Percentiles rank a stretch among this genome's conserved stretches.
Evolutionary conservation across 2,113 vertebrate genomes (phyloP).

Genomic region (Parus major): DNA sequence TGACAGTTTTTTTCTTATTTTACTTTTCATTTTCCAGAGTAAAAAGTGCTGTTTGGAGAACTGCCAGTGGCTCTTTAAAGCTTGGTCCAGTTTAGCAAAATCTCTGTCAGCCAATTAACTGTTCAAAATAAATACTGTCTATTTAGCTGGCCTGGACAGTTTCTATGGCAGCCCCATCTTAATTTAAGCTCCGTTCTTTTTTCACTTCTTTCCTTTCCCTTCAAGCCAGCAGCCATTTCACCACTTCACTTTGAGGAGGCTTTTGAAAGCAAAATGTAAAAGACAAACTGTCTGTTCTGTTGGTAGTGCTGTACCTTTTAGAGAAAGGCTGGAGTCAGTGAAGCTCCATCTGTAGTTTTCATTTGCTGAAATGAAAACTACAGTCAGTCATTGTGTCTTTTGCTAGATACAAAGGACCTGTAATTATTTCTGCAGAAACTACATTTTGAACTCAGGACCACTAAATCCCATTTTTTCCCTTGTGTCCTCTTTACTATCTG

Average conservation of each 20-base stretch:
- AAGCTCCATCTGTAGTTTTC: not conserved
- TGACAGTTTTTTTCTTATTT: not conserved
- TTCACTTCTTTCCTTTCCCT: not conserved
- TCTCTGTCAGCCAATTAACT: not conserved
- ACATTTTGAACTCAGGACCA: not conserved
- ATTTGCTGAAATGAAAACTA: not conserved
- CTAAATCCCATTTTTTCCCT: not conserved
- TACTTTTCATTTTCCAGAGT: not conserved
- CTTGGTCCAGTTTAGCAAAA: not conserved
- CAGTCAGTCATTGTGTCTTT: not conserved
- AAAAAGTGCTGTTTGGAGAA: not conserved
- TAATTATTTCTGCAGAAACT: not conserved
- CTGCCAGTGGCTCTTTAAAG: not conserved
- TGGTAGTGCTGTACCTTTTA: not conserved
- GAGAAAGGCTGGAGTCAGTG: not conserved
- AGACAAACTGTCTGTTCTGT: not conserved
- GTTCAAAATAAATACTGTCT: conserved; percentile 9
- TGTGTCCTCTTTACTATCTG: not conserved
- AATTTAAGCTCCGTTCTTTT: not conserved
- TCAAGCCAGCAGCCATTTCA: not conserved
- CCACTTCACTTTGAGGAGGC: conserved; percentile 6
- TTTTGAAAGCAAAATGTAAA: conserved; percentile 11
- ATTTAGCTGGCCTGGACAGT: not conserved
- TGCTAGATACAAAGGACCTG: not conserved
- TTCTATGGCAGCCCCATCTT: conserved; percentile 19